Conservation (phyloP, 2,888 invertebrate genomes). For the Physocephala rufipes region DNA sequence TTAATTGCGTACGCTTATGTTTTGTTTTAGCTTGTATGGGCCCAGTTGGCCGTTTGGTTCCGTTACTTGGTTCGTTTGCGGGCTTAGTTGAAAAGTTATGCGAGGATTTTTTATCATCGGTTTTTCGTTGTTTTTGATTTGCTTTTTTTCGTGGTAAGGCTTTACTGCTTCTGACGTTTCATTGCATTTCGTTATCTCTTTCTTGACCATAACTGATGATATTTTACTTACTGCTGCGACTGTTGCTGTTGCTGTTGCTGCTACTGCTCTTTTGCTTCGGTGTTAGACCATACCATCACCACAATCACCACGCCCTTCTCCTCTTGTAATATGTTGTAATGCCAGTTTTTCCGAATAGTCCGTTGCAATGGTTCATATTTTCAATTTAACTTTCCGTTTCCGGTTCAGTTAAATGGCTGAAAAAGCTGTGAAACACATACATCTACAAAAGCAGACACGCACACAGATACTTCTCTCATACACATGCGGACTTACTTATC, state of each 20-base stretch:
- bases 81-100: conserved; percentile 55
- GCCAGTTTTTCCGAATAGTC: background rate
- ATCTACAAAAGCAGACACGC: conserved; percentile 33
- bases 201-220: conserved; percentile 23
- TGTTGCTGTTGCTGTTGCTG: no score
- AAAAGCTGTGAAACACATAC: conserved; percentile 31
- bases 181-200: conserved; percentile 4
- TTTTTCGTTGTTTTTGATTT: background rate
- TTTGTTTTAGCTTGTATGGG: background rate
- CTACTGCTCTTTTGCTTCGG: no score
- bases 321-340: background rate
- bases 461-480: conserved; percentile 31
- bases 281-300: background rate
- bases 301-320: background rate
- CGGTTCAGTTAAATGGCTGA: conserved; percentile 19
- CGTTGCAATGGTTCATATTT: conserved; percentile 31
- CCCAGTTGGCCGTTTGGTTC: conserved; percentile 48
- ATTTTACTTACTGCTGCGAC: background rate
- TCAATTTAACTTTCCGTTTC: conserved; percentile 32
- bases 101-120: background rate
- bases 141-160: conserved; percentile 39
- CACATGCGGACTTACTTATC: background rate
- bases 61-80: conserved; percentile 62
- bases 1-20: conserved; percentile 17
- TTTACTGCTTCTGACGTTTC: conserved; percentile 12